phyloP scores from a whole-genome alignment of 2,113 vertebrate genomes.

The Chloebia gouldiae region DNA sequence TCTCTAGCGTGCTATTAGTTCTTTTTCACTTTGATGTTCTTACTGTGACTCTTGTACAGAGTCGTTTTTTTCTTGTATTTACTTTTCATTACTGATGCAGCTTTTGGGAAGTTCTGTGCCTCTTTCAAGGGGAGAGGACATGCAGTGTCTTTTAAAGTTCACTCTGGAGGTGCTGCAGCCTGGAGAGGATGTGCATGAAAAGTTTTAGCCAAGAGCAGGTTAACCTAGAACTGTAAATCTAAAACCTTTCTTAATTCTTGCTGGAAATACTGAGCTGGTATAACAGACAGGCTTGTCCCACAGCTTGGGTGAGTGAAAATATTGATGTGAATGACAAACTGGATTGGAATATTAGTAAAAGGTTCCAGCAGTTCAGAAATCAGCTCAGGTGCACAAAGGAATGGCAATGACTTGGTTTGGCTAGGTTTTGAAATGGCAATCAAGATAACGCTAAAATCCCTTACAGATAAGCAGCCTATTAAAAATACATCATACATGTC shows the following conservation, averaged over 20 bases:
- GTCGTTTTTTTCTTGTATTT: background rate
- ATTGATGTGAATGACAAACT: background rate
- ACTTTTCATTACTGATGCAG: background rate
- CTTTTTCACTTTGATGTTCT: background rate
- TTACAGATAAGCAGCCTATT: background rate
- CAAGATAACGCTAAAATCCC: background rate
- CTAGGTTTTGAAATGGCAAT: background rate
- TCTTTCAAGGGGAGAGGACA: background rate
- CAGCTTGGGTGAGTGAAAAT: background rate
- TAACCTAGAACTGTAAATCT: background rate
- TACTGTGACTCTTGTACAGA: background rate
- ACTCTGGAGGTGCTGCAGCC: background rate
- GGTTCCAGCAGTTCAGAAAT: background rate
- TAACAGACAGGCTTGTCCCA: background rate
- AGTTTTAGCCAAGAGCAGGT: background rate
- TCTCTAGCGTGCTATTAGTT: background rate
- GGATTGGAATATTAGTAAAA: background rate
- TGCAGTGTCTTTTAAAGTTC: background rate
- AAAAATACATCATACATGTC: background rate
- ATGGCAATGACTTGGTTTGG: background rate
- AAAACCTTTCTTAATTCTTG: background rate
- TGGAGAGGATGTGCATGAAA: background rate
- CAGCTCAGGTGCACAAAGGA: background rate
- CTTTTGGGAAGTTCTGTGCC: background rate
- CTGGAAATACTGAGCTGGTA: background rate